Base-by-base conservation (phyloP, 2,113 vertebrate species). In the Alligator sinensis region DNA sequence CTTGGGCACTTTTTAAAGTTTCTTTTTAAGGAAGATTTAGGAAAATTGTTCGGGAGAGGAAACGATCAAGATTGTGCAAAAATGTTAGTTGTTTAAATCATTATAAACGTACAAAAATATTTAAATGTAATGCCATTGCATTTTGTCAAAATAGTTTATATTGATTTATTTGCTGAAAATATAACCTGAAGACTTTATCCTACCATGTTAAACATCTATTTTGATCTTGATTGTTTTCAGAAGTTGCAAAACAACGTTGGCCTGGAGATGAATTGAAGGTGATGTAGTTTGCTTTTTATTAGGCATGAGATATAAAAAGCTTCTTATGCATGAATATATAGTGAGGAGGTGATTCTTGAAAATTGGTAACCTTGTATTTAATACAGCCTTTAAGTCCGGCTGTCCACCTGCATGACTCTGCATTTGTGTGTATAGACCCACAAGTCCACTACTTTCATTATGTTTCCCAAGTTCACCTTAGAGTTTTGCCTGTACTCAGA, bases 1-100 rank as follows among this genome's bases (percentile, higher is more conserved):
- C 9, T 70, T 79, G 7, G 10, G 13, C 62, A 89, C 8, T 47
- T 47, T 81, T 10, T 6, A 22, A 21, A 63, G 0, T 10, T 47
- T 86, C 24, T 95, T 87, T 47, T 91, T 75, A 85, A 62, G n/a
- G 28, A 82, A 68, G 24, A 63, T 62, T 76, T 86, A 79, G 83
- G 30, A 91, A 85, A 82, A 28, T 86, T 55, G 22, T 89, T 88
- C 28, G n/a, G 64, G 59, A 94, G 57, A 21, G 59, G 55, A 72
- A 83, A 19, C 79, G 75, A 57, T 30, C 34, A n/a, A 88, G 38
- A 19, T 16, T 58, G 5, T 72, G 5, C 22, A 27, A 22, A 76
- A 64, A 64, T 27, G 30, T 17, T 28, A 80, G 24, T 54, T 22
- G 12, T 61, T 72, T 72, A 12, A 80, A 12, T 18, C 16, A 17